Evolutionary conservation across 1,140 invertebrate species (phyloP).

Genomic region (Probaryconus sp.): DNA sequence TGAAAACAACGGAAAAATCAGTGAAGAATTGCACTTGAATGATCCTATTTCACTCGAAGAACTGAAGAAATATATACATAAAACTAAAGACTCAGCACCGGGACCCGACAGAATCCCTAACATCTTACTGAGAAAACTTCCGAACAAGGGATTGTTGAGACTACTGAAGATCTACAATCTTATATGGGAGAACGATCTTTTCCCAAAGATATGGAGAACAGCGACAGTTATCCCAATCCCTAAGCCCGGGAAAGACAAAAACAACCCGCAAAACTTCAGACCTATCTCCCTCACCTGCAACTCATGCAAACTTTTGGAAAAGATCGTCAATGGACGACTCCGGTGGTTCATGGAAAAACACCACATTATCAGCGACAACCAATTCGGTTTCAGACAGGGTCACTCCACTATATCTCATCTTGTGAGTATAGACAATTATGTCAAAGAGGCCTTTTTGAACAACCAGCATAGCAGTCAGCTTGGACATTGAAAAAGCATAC

Average conservation of each 20-base stretch:
- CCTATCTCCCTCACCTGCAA: slow-evolving; percentile 59
- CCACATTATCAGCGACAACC: slow-evolving; percentile 30
- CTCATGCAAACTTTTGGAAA: slow-evolving; percentile 66
- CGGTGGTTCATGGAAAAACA: slow-evolving; percentile 26
- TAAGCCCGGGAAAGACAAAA: slow-evolving; percentile 65
- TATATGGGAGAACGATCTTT: slow-evolving; percentile 49
- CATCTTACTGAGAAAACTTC: slow-evolving; percentile 51
- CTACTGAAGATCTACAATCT: slow-evolving; percentile 62
- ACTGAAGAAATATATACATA: no score
- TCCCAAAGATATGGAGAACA: slow-evolving; percentile 62
- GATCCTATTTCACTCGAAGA: no score
- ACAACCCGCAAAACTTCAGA: slow-evolving; percentile 57
- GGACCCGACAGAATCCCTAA: slow-evolving; percentile 60
- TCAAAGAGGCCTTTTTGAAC: slow-evolving; percentile 52
- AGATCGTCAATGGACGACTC: slow-evolving; percentile 50
- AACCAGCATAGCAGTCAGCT: slow-evolving; percentile 59
- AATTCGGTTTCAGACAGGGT: slow-evolving; percentile 51
- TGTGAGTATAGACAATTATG: slow-evolving; percentile 40
- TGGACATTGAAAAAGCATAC: slow-evolving; percentile 65
- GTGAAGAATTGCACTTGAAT: no score
- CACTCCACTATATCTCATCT: slow-evolving; percentile 58
- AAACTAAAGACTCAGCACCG: slow-evolving; percentile 31
- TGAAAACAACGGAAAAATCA: no score
- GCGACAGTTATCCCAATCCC: slow-evolving; percentile 63
- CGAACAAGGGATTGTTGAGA: slow-evolving; percentile 22